A percentile compares a stretch with the other conserved stretches of the same genome.
Evolutionary conservation across 1,140 invertebrate genomes (phyloP).

Genomic region (Aethina tumida): DNA sequence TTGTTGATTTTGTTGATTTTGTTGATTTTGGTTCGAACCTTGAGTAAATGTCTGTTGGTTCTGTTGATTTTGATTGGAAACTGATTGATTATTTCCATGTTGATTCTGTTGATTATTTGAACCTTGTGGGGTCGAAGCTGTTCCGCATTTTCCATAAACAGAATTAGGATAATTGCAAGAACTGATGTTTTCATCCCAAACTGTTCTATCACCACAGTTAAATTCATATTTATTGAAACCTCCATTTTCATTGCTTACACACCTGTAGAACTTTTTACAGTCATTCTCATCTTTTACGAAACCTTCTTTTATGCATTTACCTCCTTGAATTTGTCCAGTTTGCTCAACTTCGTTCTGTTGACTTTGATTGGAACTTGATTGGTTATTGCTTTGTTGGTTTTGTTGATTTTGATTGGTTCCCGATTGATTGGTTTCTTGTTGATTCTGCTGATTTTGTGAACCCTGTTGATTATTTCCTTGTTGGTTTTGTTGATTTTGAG

Average conservation of each 20-base stretch:
- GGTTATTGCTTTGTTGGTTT: neutral
- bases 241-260: slow-evolving; percentile 42
- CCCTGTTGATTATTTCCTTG: slow-evolving; percentile 11
- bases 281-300: slow-evolving; percentile 56
- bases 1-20: neutral
- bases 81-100: slow-evolving; percentile 1
- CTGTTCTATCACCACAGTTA: slow-evolving; percentile 56
- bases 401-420: slow-evolving; percentile 2
- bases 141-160: slow-evolving; percentile 8
- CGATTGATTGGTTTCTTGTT: slow-evolving; percentile 9
- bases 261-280: slow-evolving; percentile 70
- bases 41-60: too few relatives aligned
- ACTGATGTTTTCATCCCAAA: slow-evolving; percentile 56
- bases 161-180: slow-evolving; percentile 45
- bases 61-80: slow-evolving; percentile 9
- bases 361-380: slow-evolving; percentile 2
- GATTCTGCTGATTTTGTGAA: neutral
- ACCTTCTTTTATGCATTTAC: slow-evolving; percentile 45
- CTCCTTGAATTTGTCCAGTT: slow-evolving; percentile 13
- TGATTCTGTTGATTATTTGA: neutral
- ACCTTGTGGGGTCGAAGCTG: too few relatives aligned
- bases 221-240: slow-evolving; percentile 55
- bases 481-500: slow-evolving; percentile 6
- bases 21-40: too few relatives aligned
- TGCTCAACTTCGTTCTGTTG: neutral